These are phyloP conservation scores for Tupaia chinensis DNA, from an alignment of 2,113 vertebrate genomes.

Conservation along the genomic window DNA sequence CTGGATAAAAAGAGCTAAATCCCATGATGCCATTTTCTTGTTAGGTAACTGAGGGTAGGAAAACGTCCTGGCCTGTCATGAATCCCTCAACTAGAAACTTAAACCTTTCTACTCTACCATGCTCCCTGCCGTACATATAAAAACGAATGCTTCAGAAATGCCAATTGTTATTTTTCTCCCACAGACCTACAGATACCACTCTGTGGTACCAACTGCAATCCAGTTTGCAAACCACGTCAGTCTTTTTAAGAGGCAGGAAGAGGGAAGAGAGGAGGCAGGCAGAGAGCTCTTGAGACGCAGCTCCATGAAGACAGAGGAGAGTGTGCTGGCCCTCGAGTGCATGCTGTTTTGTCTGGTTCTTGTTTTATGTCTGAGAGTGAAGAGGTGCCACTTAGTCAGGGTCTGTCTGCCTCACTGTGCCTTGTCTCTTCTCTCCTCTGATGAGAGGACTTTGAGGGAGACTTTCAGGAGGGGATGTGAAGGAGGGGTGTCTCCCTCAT, in stretches of 20 bases:
- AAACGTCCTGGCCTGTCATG: background rate
- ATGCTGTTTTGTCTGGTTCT: background rate
- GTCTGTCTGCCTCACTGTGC: background rate
- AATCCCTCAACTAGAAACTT: background rate
- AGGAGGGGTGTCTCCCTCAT: background rate
- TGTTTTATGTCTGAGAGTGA: background rate
- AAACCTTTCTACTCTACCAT: background rate
- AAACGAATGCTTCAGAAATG: background rate
- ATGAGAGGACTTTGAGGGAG: background rate
- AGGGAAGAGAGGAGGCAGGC: background rate
- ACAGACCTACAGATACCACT: background rate
- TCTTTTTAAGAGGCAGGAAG: constrained; percentile 46
- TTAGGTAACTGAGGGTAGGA: background rate
- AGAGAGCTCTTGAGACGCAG: background rate
- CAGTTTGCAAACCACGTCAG: background rate
- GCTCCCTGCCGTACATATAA: background rate
- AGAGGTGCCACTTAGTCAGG: constrained; percentile 24
- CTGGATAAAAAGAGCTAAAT: background rate
- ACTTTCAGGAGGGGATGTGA: constrained; percentile 6
- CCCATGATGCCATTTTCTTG: background rate
- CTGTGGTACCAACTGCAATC: background rate
- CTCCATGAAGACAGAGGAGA: background rate
- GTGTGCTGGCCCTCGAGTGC: background rate
- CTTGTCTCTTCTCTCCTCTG: background rate
- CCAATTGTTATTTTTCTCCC: background rate